Base-by-base conservation (phyloP, 1,140 invertebrate genomes). In the Pararge aegeria region DNA sequence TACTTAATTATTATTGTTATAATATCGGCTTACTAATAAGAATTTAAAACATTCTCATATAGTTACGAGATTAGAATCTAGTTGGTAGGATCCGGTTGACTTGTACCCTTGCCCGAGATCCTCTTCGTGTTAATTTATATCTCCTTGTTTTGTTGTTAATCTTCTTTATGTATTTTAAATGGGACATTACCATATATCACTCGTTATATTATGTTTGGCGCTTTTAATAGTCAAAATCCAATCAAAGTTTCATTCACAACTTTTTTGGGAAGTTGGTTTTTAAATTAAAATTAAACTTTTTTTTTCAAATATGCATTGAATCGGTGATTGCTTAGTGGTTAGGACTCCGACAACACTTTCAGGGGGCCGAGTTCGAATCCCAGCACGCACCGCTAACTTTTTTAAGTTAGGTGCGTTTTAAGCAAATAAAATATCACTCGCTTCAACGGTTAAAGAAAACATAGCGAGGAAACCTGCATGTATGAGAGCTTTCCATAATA, bases 131-230 rank as follows among this genome's bases (percentile, higher is more conserved):
- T 56, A 63, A 46, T 30, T 46, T 53, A 56, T 56, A 51, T 61
- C 29, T 5, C 27, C 30, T 21, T 40, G n/a, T 54, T 34, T 34
- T 12, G 53, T 62, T 52, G 52, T 59, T 34, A 59, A 55, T 42
- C 10, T 49, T 67, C 51, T 63, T 66, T 59, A 68, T 65, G 59
- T 62, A 61, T 55, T 48, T 42, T 50, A 59, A 58, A 38, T 55
- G 2, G 19, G 19, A 38, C 42, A 68, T 62, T 65, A 65, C 12
- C 62, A 65, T 68, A 61, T 58, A 58, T 68, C 55, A 68, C 37
- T 24, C 50, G 5, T 54, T 2, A 42, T 38, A 12, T 55, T 46
- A 24, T 18, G 18, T 16, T 38, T n/a, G 24, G 10, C 1, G 34
- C 15, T 42, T 16, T 42, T 16, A 42, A 42, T 42, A 42, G 38